Conservation (phyloP, 2,888 invertebrate species). For the Eilema sororculum region DNA sequence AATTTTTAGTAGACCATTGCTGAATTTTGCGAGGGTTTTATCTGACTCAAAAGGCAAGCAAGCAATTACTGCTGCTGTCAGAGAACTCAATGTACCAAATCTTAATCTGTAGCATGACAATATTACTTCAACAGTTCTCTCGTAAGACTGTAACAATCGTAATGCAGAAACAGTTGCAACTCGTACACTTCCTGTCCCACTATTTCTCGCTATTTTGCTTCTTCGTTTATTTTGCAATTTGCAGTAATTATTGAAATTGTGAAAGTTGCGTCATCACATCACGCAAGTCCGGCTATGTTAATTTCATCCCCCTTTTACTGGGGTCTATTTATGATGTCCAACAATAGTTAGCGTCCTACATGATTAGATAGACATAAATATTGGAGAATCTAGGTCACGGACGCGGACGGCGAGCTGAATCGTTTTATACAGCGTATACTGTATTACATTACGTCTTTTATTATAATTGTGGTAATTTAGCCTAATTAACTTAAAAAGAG, state of each 20-base stretch:
- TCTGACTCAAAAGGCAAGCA: too few species aligned
- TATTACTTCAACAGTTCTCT: neutral
- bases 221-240: neutral
- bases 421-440: conserved; percentile 15
- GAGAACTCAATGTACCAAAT: too few species aligned
- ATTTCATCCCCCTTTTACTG: conserved; percentile 11
- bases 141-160: neutral
- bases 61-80: too few species aligned
- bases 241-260: conserved; percentile 2
- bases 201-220: neutral
- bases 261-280: neutral
- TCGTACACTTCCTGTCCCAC: neutral
- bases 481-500: conserved; percentile 5
- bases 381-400: conserved; percentile 37
- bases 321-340: conserved; percentile 25
- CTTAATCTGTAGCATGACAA: neutral
- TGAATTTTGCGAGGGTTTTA: too few species aligned
- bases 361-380: conserved; percentile 33
- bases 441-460: conserved; percentile 16
- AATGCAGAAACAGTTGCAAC: neutral
- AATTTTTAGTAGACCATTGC: too few species aligned
- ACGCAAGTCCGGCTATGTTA: neutral
- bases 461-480: conserved; percentile 10
- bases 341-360: conserved; percentile 32
- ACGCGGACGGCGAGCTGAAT: conserved; percentile 21